Conservation (phyloP, 1,140 invertebrate genomes). For the Drosophila rhopaloa region DNA sequence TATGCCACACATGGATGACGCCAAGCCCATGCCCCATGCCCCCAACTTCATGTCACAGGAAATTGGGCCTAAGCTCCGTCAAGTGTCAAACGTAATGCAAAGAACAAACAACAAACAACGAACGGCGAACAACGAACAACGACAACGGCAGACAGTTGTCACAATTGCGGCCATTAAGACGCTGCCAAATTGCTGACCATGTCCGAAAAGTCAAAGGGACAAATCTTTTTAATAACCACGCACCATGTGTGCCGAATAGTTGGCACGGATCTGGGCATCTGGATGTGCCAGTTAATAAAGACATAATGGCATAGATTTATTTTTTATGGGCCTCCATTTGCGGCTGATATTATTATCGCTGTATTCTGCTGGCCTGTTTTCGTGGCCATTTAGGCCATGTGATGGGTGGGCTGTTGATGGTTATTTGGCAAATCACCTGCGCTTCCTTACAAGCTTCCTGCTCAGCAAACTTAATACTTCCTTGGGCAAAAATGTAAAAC, state of each 20-base stretch:
- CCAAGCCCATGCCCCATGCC: neutral
- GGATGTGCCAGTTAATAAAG: slow-evolving; percentile 74
- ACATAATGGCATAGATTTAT: slow-evolving; percentile 79
- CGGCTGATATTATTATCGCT: slow-evolving; percentile 72
- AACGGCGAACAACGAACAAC: slow-evolving; percentile 7
- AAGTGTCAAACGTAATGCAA: slow-evolving; percentile 76
- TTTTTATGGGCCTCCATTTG: slow-evolving; percentile 75
- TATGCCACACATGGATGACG: slow-evolving; percentile 29
- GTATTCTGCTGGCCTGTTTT: slow-evolving; percentile 45
- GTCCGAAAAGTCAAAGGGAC: slow-evolving; percentile 56
- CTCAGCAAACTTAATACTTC: slow-evolving; percentile 77
- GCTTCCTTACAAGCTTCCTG: slow-evolving; percentile 79
- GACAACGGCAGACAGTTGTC: slow-evolving; percentile 66
- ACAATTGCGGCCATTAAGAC: slow-evolving; percentile 67
- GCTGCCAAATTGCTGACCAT: slow-evolving; percentile 70
- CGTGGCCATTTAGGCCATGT: slow-evolving; percentile 67
- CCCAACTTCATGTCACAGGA: slow-evolving; percentile 58
- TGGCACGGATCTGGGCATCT: slow-evolving; percentile 32
- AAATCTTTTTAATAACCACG: slow-evolving; percentile 80
- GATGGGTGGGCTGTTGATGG: slow-evolving; percentile 26
- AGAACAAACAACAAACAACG: slow-evolving; percentile 30
- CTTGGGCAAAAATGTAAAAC: slow-evolving; percentile 61
- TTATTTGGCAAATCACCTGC: slow-evolving; percentile 81
- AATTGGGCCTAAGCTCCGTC: slow-evolving; percentile 77
- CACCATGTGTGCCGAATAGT: slow-evolving; percentile 64